phyloP scores from a whole-genome alignment of 2,113 vertebrate genomes.

The Cathartes aura region DNA sequence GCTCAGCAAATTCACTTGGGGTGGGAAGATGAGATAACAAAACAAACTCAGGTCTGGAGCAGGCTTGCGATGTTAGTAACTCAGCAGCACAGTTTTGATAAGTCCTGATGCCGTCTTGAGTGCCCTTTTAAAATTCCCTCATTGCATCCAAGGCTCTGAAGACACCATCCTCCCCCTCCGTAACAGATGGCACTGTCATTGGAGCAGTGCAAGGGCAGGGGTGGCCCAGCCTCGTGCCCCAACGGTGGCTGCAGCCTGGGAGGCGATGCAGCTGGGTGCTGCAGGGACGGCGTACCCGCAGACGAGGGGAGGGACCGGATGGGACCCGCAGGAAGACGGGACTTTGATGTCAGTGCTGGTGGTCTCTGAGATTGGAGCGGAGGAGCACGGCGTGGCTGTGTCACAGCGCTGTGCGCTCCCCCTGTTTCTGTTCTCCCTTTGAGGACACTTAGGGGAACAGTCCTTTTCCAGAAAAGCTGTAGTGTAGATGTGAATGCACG shows the following conservation, averaged over 20 bases:
- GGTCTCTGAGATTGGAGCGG: neutral
- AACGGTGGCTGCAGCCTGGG: neutral
- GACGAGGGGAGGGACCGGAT: accelerated
- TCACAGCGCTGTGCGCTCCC: neutral
- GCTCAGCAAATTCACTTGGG: neutral
- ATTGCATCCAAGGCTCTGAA: neutral
- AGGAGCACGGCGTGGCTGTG: neutral
- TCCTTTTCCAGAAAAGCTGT: neutral
- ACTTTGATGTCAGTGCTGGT: neutral
- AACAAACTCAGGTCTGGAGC: neutral
- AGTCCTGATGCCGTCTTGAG: neutral
- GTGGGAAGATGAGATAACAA: neutral
- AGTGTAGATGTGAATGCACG: accelerated
- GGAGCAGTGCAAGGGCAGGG: neutral
- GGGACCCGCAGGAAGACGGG: neutral
- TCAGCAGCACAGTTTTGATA: neutral
- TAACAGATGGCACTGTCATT: neutral
- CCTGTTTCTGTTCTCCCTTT: neutral
- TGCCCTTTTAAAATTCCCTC: accelerated
- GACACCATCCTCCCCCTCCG: accelerated
- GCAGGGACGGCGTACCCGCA: neutral
- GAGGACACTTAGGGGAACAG: neutral
- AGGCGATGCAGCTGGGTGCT: neutral
- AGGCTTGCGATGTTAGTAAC: neutral
- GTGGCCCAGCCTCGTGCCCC: neutral